Percentiles rank a stretch among this genome's conserved stretches.
These are phyloP conservation scores for Orchesellides sinensis DNA, from an alignment of 2,888 invertebrate species.

Conservation along the genomic window DNA sequence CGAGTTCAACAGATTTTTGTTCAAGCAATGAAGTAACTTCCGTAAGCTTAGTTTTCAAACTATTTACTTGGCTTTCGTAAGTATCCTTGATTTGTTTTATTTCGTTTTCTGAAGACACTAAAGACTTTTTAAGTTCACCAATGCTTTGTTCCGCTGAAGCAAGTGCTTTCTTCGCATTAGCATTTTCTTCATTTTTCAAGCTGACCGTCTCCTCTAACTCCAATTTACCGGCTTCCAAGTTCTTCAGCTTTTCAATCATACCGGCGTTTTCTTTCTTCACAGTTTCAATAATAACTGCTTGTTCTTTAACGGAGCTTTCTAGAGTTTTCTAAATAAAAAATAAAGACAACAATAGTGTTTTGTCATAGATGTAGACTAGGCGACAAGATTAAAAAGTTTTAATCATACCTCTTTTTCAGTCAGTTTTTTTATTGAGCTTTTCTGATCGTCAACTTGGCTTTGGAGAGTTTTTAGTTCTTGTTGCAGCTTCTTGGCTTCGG, in stretches of 20 bases:
- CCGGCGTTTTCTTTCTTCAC: background rate
- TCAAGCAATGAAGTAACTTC: background rate
- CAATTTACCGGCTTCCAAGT: background rate
- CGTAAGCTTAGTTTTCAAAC: background rate
- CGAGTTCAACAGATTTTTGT: conserved; percentile 2
- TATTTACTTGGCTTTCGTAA: conserved; percentile 22
- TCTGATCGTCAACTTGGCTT: conserved; percentile 2
- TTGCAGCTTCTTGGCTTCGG: conserved; percentile 19
- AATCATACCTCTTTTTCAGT: conserved; percentile 10
- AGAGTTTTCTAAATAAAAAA: background rate
- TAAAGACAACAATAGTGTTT: background rate
- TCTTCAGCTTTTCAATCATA: conserved; percentile 9
- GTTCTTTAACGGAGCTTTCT: conserved; percentile 6
- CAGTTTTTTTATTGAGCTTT: background rate
- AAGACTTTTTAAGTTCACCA: background rate
- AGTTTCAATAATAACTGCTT: background rate
- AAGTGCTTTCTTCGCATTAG: background rate
- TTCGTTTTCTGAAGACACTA: conserved; percentile 23
- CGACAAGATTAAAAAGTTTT: background rate
- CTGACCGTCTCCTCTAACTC: background rate
- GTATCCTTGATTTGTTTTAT: conserved; percentile 19
- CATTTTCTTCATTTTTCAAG: background rate
- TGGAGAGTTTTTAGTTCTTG: background rate
- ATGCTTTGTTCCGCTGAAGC: conserved; percentile 10
- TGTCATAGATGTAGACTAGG: background rate